Conservation (phyloP, 2,797 vertebrate species). For the Melanogrammus aeglefinus region DNA sequence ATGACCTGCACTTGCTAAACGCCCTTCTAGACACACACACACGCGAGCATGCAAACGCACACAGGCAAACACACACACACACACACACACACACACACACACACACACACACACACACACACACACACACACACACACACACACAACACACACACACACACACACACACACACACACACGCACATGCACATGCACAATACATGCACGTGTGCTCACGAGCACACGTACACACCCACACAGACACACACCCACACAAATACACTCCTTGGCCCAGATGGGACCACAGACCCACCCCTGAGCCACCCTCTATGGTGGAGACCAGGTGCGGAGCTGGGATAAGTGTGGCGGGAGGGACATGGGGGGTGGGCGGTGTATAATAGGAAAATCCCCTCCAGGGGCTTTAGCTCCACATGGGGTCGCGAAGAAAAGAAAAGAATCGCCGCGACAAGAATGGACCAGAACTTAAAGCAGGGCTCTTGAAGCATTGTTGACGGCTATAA, state of each 20-base stretch:
- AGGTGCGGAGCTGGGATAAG: constrained; percentile 51
- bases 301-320: constrained; percentile 37
- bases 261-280: constrained; percentile 51
- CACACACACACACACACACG: not conserved
- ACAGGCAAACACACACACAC: constrained; percentile 1
- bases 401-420: constrained; percentile 10
- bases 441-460: not conserved
- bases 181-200: not conserved
- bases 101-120: not conserved
- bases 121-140: not conserved
- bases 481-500: not conserved
- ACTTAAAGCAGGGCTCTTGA: not conserved
- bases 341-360: constrained; percentile 5
- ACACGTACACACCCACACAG: not conserved
- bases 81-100: not conserved
- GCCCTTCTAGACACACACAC: not conserved
- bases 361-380: constrained; percentile 23
- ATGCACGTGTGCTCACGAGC: too few relatives aligned
- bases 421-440: constrained; percentile 9
- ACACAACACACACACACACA: not conserved
- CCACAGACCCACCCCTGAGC: constrained; percentile 10
- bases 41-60: not conserved
- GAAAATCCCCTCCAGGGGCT: constrained; percentile 32
- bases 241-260: not conserved
- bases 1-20: not conserved